Evolutionary conservation across 2,888 invertebrate species (phyloP).

Genomic region (Tillus elongatus): DNA sequence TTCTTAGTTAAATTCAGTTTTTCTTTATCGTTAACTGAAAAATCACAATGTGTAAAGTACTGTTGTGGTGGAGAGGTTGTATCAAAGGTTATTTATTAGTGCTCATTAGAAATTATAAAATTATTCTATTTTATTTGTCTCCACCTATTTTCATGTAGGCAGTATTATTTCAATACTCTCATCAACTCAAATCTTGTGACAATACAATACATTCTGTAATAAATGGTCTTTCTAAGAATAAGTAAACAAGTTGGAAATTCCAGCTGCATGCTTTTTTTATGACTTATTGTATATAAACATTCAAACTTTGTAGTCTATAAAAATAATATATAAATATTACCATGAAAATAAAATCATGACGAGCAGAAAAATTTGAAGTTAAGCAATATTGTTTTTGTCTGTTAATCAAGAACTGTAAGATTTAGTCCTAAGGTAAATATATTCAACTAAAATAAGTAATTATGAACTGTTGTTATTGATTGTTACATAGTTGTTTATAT

Average conservation of each 20-base stretch:
- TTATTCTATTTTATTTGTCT: constrained; percentile 2
- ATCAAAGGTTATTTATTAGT: no score
- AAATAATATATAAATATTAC: no score
- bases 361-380: no score
- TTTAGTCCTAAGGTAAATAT: constrained; percentile 5
- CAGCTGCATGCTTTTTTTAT: constrained; percentile 15
- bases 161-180: no score
- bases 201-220: no score
- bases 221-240: constrained; percentile 27
- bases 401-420: no score
- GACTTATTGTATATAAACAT: constrained; percentile 13
- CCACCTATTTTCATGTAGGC: background rate
- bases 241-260: constrained; percentile 10
- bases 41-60: no score
- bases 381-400: no score
- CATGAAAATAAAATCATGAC: no score
- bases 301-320: constrained; percentile 15
- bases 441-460: constrained; percentile 15
- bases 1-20: no score
- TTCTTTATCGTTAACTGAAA: no score
- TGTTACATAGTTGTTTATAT: constrained; percentile 23
- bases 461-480: constrained; percentile 27
- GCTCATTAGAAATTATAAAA: background rate
- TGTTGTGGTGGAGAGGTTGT: no score
- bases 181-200: constrained; percentile 41